These are phyloP conservation scores for Manduca sexta DNA, from an alignment of 1,140 invertebrate species.

Conservation along the genomic window DNA sequence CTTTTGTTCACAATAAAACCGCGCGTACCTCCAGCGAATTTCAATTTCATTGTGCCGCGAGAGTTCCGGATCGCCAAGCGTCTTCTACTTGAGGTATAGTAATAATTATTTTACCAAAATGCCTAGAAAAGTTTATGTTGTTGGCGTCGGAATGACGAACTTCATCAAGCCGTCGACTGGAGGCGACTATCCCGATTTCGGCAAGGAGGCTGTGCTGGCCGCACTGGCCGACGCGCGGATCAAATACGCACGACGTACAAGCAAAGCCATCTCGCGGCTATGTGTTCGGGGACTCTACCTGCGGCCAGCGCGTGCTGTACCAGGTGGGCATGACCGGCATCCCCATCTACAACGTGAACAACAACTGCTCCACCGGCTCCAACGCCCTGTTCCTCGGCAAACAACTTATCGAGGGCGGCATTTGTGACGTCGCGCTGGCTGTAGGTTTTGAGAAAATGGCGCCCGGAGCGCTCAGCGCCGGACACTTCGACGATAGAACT, in stretches of 20 bases:
- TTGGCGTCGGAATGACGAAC: slow-evolving; percentile 98
- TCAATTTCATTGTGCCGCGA: not conserved
- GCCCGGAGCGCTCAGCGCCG: slow-evolving; percentile 85
- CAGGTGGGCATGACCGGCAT: slow-evolving; percentile 97
- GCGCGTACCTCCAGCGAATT: not conserved
- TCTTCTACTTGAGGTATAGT: slow-evolving; percentile 41
- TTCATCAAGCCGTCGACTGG: slow-evolving; percentile 86
- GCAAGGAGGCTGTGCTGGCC: slow-evolving; percentile 92
- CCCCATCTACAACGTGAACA: slow-evolving; percentile 98
- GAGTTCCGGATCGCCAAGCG: slow-evolving; percentile 17
- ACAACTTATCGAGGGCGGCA: slow-evolving; percentile 90
- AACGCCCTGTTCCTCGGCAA: slow-evolving; percentile 93
- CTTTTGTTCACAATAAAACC: not conserved
- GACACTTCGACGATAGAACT: slow-evolving; percentile 88
- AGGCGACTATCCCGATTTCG: slow-evolving; percentile 96
- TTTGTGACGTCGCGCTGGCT: slow-evolving; percentile 91
- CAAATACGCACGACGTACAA: slow-evolving; percentile 85
- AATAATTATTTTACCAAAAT: slow-evolving; percentile 55
- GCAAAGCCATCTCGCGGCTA: slow-evolving; percentile 97
- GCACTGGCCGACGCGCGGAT: slow-evolving; percentile 91
- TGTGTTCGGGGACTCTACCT: slow-evolving; percentile 97
- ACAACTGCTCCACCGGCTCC: slow-evolving; percentile 97
- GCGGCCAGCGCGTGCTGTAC: slow-evolving; percentile 96
- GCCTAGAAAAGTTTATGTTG: slow-evolving; percentile 85
- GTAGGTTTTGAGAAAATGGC: slow-evolving; percentile 99